Percentiles rank a stretch among this genome's conserved stretches.
These are phyloP conservation scores for Subanguina moxae DNA, from an alignment of 1,140 invertebrate genomes.

Conservation along the genomic window DNA sequence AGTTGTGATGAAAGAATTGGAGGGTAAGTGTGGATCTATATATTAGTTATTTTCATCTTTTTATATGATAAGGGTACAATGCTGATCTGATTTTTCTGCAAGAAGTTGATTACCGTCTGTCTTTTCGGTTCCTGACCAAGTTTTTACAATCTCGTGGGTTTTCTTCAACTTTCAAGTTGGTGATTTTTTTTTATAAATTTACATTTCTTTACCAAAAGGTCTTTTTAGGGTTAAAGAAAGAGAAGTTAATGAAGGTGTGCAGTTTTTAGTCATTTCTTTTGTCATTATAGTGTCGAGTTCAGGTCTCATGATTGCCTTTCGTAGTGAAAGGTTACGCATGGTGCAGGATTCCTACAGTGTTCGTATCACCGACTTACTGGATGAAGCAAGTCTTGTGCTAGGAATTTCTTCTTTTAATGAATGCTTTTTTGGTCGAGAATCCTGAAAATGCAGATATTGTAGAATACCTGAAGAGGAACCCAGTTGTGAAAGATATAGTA, in stretches of 20 bases:
- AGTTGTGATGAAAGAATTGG: neutral
- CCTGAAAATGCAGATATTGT: too few species aligned
- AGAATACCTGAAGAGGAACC: too few species aligned
- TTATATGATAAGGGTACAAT: neutral
- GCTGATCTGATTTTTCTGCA: constrained; percentile 6
- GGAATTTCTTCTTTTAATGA: too few species aligned
- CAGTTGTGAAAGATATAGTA: too few species aligned
- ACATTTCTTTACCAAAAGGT: too few species aligned
- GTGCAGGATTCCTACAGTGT: too few species aligned
- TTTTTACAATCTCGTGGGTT: neutral
- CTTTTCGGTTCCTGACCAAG: neutral
- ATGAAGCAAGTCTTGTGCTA: too few species aligned
- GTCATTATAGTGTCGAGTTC: neutral
- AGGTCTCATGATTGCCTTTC: neutral
- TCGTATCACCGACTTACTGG: too few species aligned
- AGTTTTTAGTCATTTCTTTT: too few species aligned
- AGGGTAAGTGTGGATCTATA: neutral
- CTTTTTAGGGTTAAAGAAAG: neutral
- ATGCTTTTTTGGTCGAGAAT: too few species aligned
- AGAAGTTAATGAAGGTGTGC: neutral
- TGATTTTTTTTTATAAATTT: too few species aligned
- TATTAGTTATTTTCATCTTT: neutral
- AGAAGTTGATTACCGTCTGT: neutral
- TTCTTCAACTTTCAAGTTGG: neutral
- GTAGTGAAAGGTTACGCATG: too few species aligned